Base-by-base conservation (phyloP, 2,797 vertebrate species). In the Brachymystax lenok region DNA sequence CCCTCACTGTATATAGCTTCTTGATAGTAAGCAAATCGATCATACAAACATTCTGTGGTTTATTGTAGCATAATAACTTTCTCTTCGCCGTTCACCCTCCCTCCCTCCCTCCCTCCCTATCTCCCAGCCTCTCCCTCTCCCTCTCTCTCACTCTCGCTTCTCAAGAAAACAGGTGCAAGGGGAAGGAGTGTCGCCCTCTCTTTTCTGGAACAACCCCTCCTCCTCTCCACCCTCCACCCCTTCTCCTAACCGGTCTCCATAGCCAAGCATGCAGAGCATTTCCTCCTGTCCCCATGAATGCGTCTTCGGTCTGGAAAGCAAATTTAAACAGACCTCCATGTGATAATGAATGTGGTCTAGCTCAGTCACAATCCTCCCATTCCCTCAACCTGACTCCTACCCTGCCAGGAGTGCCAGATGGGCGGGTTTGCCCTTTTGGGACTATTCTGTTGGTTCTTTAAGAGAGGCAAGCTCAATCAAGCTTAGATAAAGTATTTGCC, bases 221-320 rank as follows among this genome's bases (percentile, higher is more conserved):
- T 17, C 30, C 28, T 27, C 27, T 27, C 63, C 61, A 19, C 63
- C 3, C 46, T 46, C 40, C 40, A 24, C 71, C 8, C 21, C 40
- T 72, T 73, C 77, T 75, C 77, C 33, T 75, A 12, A 46, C 61
- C 74, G 83, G 77, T 88, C 86, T 88, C 90, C 89, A 88, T 82
- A 79, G 75, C 88, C 80, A 92, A 89, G 87, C 85, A 93, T 86
- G 88, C 85, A 77, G 78, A 90, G 83, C 83, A 93, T 93, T 90
- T 93, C 89, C 89, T 87, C 86, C 79, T 88, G 87, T 91, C 86
- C 76, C 75, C 24, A 2, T 83, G 79, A 86, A 83, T 89, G 88
- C 76, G 83, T 79, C 88, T 88, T 87, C 86, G 83, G 71, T 88
- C 86, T 72, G 56, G 81, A 64, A 66, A 74, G 76, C 83, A 90